Evolutionary conservation across 2,113 vertebrate genomes (phyloP).

Genomic region (Pteropus alecto): DNA sequence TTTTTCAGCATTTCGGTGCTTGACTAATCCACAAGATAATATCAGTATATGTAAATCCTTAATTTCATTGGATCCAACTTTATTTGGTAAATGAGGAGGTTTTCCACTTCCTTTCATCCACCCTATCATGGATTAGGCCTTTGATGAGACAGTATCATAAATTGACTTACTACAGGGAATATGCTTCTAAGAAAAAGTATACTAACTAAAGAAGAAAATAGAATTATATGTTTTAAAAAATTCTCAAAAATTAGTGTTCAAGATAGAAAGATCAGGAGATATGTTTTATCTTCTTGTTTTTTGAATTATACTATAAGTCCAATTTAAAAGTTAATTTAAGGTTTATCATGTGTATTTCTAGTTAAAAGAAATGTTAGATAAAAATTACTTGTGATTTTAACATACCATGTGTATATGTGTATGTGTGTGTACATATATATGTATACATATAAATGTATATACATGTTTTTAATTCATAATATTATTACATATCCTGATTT

Average conservation of each 20-base stretch:
- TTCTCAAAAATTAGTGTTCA: background rate
- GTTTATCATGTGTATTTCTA: background rate
- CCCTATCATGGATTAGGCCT: slow-evolving; percentile 37
- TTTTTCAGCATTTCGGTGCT: background rate
- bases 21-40: slow-evolving; percentile 65
- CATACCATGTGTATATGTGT: background rate
- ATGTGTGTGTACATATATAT: background rate
- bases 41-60: slow-evolving; percentile 55
- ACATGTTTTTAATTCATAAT: background rate
- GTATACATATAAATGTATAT: background rate
- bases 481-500: background rate
- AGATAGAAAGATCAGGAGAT: background rate
- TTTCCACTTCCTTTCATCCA: slow-evolving; percentile 72
- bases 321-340: background rate
- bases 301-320: background rate
- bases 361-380: background rate
- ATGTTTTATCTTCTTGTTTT: background rate
- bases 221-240: background rate
- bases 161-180: slow-evolving; percentile 59
- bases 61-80: slow-evolving; percentile 39
- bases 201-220: background rate
- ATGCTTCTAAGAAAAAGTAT: slow-evolving; percentile 34
- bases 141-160: slow-evolving; percentile 71
- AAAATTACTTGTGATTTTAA: background rate
- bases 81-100: slow-evolving; percentile 71